Evolutionary conservation across 1,140 invertebrate species (phyloP), one percentile per base, ranked within the genome.

Genomic region (Latrodectus geometricus): DNA sequence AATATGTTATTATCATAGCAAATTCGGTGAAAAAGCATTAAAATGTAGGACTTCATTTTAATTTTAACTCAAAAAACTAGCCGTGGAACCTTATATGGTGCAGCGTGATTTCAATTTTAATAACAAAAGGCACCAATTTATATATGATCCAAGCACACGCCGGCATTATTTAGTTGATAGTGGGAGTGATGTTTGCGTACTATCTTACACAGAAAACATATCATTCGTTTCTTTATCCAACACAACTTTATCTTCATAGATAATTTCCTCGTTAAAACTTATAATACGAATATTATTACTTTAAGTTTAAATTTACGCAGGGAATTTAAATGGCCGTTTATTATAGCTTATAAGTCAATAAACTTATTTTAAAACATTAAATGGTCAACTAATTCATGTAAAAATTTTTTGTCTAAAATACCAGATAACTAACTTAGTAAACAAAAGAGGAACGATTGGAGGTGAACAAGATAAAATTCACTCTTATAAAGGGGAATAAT

Each of bases 221-320:
- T n/a, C n/a, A n/a, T n/a, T n/a, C n/a, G n/a, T n/a, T n/a, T n/a
- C n/a, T n/a, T n/a, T n/a, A n/a, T n/a, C n/a, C n/a, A n/a, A n/a
- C n/a, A n/a, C n/a, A n/a, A n/a, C n/a, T n/a, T n/a, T n/a, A n/a
- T n/a, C n/a, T n/a, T n/a, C n/a, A 7, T 75, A 8, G 88, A 88
- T 65, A 54, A 52, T n/a, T 21, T 74, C 9, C 48, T 86, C 11
- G 88, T 88, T 15, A 74, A 87, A 54, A 87, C 86, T 11, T 88
- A 69, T 72, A 86, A 86, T 17, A 66, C 35, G 8, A 48, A 66
- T 35, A n/a, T 65, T 0, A 21, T 86, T 54, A 23, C 75, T 11
- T 54, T n/a, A n/a, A n/a, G n/a, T n/a, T n/a, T n/a, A n/a, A n/a
- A n/a, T n/a, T n/a, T n/a, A n/a, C n/a, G n/a, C 88, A 11, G 78